A percentile compares a stretch with the other conserved stretches of the same genome.
phyloP scores from a whole-genome alignment of 2,797 vertebrate genomes.

The Margarornis squamiger region DNA sequence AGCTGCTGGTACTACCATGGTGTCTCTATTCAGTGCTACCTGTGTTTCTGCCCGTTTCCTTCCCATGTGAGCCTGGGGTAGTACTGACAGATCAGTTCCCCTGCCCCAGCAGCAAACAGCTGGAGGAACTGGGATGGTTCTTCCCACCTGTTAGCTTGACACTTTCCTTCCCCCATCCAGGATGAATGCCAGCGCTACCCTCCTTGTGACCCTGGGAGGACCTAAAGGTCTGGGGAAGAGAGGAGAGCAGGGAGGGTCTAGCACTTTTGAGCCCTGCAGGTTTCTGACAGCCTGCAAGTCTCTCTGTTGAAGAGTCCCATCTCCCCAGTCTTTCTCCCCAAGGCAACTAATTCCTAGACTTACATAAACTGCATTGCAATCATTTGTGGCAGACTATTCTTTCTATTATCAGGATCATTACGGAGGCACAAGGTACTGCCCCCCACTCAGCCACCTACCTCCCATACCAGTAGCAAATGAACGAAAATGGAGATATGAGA shows the following conservation, averaged over 20 bases:
- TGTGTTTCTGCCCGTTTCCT: neutral
- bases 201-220: neutral
- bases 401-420: neutral
- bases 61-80: neutral
- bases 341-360: neutral
- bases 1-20: neutral
- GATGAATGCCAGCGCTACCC: neutral
- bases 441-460: neutral
- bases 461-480: neutral
- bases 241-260: neutral
- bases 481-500: neutral
- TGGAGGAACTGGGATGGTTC: neutral
- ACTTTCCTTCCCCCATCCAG: neutral
- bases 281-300: neutral
- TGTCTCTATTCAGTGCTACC: neutral
- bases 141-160: neutral
- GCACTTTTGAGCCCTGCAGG: neutral
- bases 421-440: neutral
- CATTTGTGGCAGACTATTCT: neutral
- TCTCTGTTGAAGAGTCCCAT: neutral
- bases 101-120: neutral
- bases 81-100: neutral
- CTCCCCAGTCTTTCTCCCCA: neutral
- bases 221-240: neutral
- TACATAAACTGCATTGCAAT: neutral